Evolutionary conservation across 2,113 vertebrate genomes (phyloP).

Genomic region (Hippocampus barbouri): DNA sequence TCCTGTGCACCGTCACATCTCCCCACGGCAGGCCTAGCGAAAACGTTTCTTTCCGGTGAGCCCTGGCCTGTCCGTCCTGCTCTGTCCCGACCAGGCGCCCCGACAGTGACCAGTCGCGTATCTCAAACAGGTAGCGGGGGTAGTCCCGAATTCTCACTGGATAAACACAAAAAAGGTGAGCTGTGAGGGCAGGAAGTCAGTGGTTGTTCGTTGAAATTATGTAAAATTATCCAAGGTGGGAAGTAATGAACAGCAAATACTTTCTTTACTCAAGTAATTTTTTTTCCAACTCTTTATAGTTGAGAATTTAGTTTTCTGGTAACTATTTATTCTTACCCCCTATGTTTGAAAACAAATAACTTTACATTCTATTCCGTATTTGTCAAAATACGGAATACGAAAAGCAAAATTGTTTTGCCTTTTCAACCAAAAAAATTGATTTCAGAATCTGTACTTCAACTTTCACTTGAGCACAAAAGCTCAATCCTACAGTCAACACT

Average conservation of each 20-base stretch:
- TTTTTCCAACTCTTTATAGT: not conserved
- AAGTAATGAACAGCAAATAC: not conserved
- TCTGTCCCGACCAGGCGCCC: conserved; percentile 88
- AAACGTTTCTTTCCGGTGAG: conserved; percentile 79
- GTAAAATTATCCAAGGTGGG: not conserved
- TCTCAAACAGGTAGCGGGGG: conserved; percentile 95
- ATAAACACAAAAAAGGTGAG: conserved; percentile 2
- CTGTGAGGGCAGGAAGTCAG: not conserved
- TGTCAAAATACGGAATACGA: not conserved
- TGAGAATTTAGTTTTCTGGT: not conserved
- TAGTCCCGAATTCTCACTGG: conserved; percentile 92
- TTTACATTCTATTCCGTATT: not conserved
- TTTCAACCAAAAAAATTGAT: not conserved
- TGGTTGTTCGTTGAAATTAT: not conserved
- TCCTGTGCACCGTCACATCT: conserved; percentile 82
- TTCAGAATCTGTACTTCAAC: not conserved
- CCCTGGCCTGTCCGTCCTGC: conserved; percentile 84
- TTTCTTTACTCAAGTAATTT: not conserved
- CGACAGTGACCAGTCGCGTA: conserved; percentile 86
- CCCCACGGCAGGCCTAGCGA: conserved; percentile 88
- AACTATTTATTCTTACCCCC: too few relatives aligned
- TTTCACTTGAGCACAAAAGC: not conserved
- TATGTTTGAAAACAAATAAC: not conserved
- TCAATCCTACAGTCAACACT: not conserved
- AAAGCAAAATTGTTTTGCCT: not conserved